Conservation (phyloP, 1,140 invertebrate species). For the Bicyclus anynana region DNA sequence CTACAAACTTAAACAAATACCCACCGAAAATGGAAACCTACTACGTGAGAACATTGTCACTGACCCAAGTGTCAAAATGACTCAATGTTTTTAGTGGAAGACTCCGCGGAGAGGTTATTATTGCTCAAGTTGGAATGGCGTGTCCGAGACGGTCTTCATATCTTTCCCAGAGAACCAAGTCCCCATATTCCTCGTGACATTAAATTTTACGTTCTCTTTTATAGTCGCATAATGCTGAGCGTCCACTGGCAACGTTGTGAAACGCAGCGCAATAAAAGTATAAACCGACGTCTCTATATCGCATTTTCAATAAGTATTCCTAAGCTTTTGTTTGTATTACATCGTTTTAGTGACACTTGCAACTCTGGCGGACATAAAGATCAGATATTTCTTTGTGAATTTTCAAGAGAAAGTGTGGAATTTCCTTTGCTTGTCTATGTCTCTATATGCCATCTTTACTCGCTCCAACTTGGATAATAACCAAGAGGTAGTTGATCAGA, state of each 20-base stretch:
- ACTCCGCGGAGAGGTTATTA: not conserved
- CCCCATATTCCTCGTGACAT: constrained; percentile 19
- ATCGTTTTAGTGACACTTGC: not conserved
- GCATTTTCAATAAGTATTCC: constrained; percentile 2
- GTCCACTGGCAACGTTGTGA: constrained; percentile 6
- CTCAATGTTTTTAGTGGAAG: constrained; percentile 10
- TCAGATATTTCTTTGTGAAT: no score
- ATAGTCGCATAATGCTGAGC: constrained; percentile 16
- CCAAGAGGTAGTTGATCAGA: no score
- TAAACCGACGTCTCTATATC: not conserved
- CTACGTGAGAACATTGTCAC: constrained; percentile 12
- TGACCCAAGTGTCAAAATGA: constrained; percentile 19
- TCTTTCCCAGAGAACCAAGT: constrained; percentile 6
- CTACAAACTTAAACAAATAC: not conserved
- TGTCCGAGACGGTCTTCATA: constrained; percentile 9
- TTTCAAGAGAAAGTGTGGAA: no score
- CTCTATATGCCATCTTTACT: no score
- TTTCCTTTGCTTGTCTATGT: no score
- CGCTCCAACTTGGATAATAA: no score
- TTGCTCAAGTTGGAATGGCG: constrained; percentile 10
- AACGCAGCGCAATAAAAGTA: constrained; percentile 3
- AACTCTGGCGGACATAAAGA: not conserved
- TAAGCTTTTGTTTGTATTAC: not conserved
- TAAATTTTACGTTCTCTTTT: constrained; percentile 39
- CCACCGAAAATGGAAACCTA: not conserved